phyloP scores from a whole-genome alignment of 2,888 invertebrate genomes.

The Pollenia griseotomentosa region DNA sequence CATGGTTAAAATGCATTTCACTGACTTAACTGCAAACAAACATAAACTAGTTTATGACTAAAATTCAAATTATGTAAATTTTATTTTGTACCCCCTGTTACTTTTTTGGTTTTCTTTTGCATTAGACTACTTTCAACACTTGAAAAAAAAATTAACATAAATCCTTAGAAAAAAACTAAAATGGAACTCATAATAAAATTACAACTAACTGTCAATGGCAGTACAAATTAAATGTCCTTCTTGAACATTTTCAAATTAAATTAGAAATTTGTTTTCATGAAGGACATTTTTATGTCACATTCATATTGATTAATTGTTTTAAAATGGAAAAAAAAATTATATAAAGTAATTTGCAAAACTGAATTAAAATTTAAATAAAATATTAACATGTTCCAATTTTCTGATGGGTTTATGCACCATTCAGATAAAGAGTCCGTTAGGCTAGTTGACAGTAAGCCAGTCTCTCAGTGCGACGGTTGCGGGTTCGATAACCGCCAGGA shows the following conservation, averaged over 20 bases:
- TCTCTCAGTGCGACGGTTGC: no score
- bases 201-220: conserved; percentile 43
- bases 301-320: not conserved
- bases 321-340: no score
- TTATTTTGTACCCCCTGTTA: not conserved
- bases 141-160: not conserved
- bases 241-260: conserved; percentile 14
- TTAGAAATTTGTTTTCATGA: not conserved
- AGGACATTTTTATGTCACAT: not conserved
- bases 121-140: not conserved
- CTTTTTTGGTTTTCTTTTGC: not conserved
- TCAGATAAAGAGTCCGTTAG: no score
- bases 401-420: no score
- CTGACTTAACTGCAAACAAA: not conserved
- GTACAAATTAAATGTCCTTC: conserved; percentile 21
- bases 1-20: not conserved
- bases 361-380: no score
- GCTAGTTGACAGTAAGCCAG: no score
- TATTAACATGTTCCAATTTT: no score
- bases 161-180: conserved; percentile 4
- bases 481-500: no score
- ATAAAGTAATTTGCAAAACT: no score
- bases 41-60: not conserved
- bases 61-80: not conserved
- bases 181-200: conserved; percentile 54